Evolutionary conservation across 2,113 vertebrate species (phyloP).

Genomic region (Scolopax mira): DNA sequence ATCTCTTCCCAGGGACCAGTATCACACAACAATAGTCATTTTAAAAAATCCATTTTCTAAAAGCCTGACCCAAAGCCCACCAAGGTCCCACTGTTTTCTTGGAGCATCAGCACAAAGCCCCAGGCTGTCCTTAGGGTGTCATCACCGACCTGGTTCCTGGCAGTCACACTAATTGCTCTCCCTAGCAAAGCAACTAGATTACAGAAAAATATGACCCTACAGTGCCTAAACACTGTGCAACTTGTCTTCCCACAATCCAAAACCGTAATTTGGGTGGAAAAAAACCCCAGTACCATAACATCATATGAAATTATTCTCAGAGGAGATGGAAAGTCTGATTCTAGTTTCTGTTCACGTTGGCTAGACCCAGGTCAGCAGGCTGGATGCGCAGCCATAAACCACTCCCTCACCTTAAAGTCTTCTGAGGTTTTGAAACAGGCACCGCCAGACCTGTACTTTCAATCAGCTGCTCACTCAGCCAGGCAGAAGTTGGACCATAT

Average conservation of each 20-base stretch:
- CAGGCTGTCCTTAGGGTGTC: not conserved
- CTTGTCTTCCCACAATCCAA: not conserved
- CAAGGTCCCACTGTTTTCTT: not conserved
- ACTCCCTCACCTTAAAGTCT: not conserved
- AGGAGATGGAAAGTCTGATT: not conserved
- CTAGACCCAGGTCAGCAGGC: not conserved
- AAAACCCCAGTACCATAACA: not conserved
- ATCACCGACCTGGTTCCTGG: not conserved
- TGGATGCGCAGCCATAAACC: fast-evolving
- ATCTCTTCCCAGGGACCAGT: not conserved
- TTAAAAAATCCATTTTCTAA: not conserved
- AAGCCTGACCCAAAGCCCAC: not conserved
- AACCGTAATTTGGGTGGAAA: fast-evolving
- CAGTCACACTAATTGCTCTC: not conserved
- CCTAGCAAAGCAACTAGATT: not conserved
- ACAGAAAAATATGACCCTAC: not conserved
- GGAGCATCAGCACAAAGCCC: not conserved
- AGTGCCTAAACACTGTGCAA: not conserved
- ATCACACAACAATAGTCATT: not conserved
- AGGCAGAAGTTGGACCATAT: not conserved
- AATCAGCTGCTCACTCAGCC: not conserved
- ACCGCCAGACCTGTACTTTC: not conserved
- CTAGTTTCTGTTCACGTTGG: not conserved
- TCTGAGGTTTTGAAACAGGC: not conserved
- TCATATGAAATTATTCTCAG: fast-evolving